These are phyloP conservation scores for Oophaga pumilio DNA, from an alignment of 2,113 vertebrate species.

Conservation along the genomic window DNA sequence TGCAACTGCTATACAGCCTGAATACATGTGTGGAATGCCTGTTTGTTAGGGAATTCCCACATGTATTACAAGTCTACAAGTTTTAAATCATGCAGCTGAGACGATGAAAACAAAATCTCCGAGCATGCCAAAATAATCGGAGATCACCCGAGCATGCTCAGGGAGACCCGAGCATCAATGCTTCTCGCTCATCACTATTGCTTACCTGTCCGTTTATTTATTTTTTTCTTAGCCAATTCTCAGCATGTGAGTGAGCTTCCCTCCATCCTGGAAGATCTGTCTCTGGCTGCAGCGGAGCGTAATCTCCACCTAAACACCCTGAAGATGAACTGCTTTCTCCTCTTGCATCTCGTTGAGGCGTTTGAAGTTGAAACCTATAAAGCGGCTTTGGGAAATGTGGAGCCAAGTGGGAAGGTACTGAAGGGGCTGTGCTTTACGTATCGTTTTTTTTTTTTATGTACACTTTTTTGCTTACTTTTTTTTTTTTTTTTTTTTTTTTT, in stretches of 20 bases:
- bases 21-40: too few species aligned
- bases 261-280: constrained; percentile 69
- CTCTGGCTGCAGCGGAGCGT: constrained; percentile 72
- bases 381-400: constrained; percentile 71
- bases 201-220: neutral
- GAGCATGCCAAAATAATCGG: too few species aligned
- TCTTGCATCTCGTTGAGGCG: constrained; percentile 81
- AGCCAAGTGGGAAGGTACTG: constrained; percentile 72
- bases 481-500: constrained; percentile 20
- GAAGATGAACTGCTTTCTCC: constrained; percentile 92
- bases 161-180: too few species aligned
- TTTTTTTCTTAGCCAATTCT: constrained; percentile 77
- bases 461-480: neutral
- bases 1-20: too few species aligned
- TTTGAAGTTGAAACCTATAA: constrained; percentile 81
- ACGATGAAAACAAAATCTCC: too few species aligned
- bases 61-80: too few species aligned
- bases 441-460: neutral
- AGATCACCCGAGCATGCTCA: too few species aligned
- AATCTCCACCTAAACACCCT: constrained; percentile 84
- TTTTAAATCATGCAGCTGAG: too few species aligned
- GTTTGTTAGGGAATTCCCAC: too few species aligned
- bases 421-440: too few species aligned
- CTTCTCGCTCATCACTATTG: too few species aligned
- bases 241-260: constrained; percentile 81